Evolutionary conservation across 2,888 invertebrate genomes (phyloP).

Genomic region (Diaprepes abbreviatus): DNA sequence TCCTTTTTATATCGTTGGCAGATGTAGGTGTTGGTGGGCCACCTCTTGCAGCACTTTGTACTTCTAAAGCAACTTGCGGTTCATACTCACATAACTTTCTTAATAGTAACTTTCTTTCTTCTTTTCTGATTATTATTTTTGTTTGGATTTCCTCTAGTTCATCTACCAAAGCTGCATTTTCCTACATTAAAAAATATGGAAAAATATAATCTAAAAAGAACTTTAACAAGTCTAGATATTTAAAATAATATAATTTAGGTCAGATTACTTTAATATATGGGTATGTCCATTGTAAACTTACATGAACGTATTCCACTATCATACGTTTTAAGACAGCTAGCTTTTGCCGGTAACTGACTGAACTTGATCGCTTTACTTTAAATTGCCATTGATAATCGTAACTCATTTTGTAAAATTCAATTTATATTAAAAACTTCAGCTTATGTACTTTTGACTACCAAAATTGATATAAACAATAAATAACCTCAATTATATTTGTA

Average conservation of each 20-base stretch:
- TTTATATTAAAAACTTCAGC: too few species aligned
- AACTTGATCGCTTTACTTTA: conserved; percentile 27
- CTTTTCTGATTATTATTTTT: conserved; percentile 82
- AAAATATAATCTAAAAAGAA: too few species aligned
- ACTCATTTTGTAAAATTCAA: conserved; percentile 19
- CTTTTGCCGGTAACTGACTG: conserved; percentile 74
- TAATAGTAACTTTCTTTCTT: conserved; percentile 86
- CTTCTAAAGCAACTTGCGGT: conserved; percentile 64
- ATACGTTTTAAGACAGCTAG: conserved; percentile 74
- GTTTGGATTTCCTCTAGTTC: conserved; percentile 89
- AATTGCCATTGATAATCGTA: conserved; percentile 29
- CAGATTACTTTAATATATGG: too few species aligned
- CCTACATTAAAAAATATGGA: conserved; percentile 70
- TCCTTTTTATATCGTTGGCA: conserved; percentile 56
- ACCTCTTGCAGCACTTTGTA: conserved; percentile 63
- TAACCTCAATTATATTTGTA: too few species aligned
- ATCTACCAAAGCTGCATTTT: conserved; percentile 89
- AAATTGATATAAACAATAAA: too few species aligned
- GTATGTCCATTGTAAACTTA: conserved; percentile 72
- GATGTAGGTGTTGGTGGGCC: conserved; percentile 27
- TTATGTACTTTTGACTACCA: too few species aligned
- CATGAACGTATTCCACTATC: conserved; percentile 77
- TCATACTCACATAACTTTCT: conserved; percentile 82
- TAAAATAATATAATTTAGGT: too few species aligned
- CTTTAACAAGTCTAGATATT: too few species aligned